Conservation (phyloP, 1,140 invertebrate genomes). For the Drosophila truncata region DNA sequence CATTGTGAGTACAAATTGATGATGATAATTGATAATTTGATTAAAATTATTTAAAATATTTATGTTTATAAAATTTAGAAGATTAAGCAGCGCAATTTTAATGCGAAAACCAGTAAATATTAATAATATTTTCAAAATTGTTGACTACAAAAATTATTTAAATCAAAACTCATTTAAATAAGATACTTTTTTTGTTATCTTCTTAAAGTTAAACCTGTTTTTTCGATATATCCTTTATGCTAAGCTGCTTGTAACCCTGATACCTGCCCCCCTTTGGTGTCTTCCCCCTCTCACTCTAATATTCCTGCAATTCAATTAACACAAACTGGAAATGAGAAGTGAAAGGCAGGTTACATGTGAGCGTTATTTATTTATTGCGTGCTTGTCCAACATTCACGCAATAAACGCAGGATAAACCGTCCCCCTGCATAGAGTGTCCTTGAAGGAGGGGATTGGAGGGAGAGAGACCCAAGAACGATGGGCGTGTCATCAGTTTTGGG, state of each 20-base stretch:
- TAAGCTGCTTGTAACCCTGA: not conserved
- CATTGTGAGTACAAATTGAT: conserved; percentile 88
- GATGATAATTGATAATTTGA: too few relatives aligned
- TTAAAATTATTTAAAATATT: not conserved
- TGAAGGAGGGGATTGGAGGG: not conserved
- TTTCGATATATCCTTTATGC: not conserved
- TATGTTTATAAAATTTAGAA: too few relatives aligned
- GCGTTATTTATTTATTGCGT: conserved; percentile 84
- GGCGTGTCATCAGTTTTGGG: conserved; percentile 42
- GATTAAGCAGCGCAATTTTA: too few relatives aligned
- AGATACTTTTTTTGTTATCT: not conserved
- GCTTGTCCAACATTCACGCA: conserved; percentile 63
- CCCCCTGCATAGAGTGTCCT: not conserved
- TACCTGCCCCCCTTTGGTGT: not conserved
- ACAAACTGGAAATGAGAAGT: conserved; percentile 24
- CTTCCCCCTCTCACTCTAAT: not conserved
- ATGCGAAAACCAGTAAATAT: too few relatives aligned
- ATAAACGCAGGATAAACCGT: conserved; percentile 24
- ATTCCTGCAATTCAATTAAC: conserved; percentile 67
- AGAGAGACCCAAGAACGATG: conserved; percentile 29
- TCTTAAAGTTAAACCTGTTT: not conserved
- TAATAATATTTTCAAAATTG: not conserved
- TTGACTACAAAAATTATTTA: not conserved
- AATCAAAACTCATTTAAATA: not conserved
- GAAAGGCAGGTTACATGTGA: conserved; percentile 64